Percentiles rank a stretch among this genome's conserved stretches.
Conservation (phyloP, 2,888 invertebrate genomes). For the Bugula neritina region DNA sequence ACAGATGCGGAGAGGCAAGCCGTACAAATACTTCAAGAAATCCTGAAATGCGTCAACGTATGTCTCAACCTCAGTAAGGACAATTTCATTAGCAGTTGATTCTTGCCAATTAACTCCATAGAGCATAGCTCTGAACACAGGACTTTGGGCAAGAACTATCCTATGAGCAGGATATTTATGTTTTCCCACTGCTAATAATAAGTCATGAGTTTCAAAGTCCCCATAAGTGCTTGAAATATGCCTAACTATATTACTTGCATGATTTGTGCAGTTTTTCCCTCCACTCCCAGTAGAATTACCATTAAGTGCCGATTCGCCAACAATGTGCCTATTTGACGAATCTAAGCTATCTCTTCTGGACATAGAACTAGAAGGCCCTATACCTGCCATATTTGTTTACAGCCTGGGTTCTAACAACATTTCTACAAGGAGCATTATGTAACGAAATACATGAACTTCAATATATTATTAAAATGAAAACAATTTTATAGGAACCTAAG, state of each 20-base stretch:
- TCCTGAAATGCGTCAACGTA: slow-evolving; percentile 2
- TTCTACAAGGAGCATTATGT: no score
- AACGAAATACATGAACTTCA: no score
- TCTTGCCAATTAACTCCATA: slow-evolving; percentile 17
- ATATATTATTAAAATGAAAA: no score
- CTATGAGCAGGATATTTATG: background rate
- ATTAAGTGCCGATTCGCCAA: no score
- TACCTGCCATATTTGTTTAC: no score
- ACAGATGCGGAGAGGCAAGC: background rate
- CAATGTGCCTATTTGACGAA: no score
- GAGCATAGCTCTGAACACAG: slow-evolving; percentile 7
- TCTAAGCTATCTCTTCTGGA: no score
- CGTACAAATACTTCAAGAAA: slow-evolving; percentile 24
- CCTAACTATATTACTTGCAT: background rate
- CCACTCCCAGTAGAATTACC: background rate
- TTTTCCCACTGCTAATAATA: slow-evolving; percentile 2
- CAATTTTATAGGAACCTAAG: no score
- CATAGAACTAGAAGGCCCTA: no score
- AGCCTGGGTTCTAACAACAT: no score
- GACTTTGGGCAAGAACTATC: slow-evolving; percentile 18
- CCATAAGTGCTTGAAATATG: background rate
- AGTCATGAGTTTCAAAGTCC: background rate
- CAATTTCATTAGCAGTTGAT: slow-evolving; percentile 4
- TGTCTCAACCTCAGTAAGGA: background rate
- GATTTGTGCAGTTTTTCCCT: background rate